Percentiles rank a stretch among this genome's conserved stretches.
Conservation (phyloP, 64 coral and sea anemone genomes). For the Catalaphyllia jardinei region DNA sequence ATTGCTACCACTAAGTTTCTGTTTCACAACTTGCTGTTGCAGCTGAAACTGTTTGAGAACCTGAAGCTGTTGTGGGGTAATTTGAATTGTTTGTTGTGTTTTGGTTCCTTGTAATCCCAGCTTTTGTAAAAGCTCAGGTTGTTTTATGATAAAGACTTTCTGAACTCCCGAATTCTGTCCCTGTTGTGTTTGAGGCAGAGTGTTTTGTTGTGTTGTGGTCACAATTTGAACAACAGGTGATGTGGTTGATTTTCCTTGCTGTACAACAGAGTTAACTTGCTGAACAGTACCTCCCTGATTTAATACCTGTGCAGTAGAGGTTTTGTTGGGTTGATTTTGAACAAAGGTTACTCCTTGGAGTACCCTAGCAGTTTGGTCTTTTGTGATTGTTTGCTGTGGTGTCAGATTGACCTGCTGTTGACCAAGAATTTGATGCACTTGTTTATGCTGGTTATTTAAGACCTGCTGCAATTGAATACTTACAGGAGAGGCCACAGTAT, state of each 20-base stretch:
- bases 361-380: background rate
- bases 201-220: constrained; percentile 39
- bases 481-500: background rate
- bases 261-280: constrained; percentile 8
- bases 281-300: constrained; percentile 17
- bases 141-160: constrained; percentile 94
- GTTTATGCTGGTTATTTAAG: constrained; percentile 68
- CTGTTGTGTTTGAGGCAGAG: constrained; percentile 47
- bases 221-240: constrained; percentile 3
- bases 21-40: constrained; percentile 58
- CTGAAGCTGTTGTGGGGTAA: constrained; percentile 87
- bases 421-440: constrained; percentile 43
- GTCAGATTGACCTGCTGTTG: constrained; percentile 48
- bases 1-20: constrained; percentile 48
- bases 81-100: constrained; percentile 87
- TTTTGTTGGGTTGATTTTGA: constrained; percentile 11
- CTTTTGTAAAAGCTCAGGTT: constrained; percentile 86
- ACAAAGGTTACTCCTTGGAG: constrained; percentile 32
- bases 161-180: constrained; percentile 65
- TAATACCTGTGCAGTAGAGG: constrained; percentile 5
- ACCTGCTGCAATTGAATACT: constrained; percentile 36
- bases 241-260: background rate
- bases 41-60: constrained; percentile 79
- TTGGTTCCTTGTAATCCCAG: constrained; percentile 76
- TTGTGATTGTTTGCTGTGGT: constrained; percentile 5